A percentile compares a stretch with the other conserved stretches of the same genome.
phyloP scores from a whole-genome alignment of 2,797 vertebrate species.

The Coccyzus lansbergi region DNA sequence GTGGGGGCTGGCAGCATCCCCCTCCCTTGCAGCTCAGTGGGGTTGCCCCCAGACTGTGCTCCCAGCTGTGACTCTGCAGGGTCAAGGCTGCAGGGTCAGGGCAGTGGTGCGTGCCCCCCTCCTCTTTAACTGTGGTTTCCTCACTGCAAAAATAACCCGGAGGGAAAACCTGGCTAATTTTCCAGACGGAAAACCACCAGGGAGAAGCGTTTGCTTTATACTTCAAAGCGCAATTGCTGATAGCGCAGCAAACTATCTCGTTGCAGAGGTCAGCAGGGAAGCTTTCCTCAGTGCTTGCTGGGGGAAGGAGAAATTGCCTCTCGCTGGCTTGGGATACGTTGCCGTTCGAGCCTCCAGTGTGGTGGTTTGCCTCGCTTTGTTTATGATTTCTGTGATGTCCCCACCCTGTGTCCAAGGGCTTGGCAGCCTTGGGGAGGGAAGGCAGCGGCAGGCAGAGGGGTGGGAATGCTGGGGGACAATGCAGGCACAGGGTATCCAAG shows the following conservation, averaged over 20 bases:
- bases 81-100: background rate
- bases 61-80: background rate
- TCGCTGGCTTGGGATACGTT: background rate
- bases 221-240: background rate
- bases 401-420: slow-evolving; percentile 51
- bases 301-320: background rate
- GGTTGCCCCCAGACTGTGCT: rapidly evolving
- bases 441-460: slow-evolving; percentile 19
- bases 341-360: background rate
- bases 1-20: background rate
- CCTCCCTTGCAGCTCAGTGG: background rate
- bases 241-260: background rate
- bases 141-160: background rate
- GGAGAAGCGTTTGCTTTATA: background rate
- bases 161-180: background rate
- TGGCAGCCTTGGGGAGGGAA: slow-evolving; percentile 32
- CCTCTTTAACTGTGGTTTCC: background rate
- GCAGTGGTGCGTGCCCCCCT: rapidly evolving
- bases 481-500: slow-evolving; percentile 41
- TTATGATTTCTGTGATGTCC: slow-evolving; percentile 31
- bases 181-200: background rate
- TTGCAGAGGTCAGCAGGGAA: background rate
- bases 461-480: slow-evolving; percentile 59
- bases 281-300: background rate
- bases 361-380: background rate